A percentile compares a stretch with the other conserved stretches of the same genome.
These are phyloP conservation scores for Tadarida brasiliensis DNA, from an alignment of 2,797 vertebrate genomes.

Conservation along the genomic window DNA sequence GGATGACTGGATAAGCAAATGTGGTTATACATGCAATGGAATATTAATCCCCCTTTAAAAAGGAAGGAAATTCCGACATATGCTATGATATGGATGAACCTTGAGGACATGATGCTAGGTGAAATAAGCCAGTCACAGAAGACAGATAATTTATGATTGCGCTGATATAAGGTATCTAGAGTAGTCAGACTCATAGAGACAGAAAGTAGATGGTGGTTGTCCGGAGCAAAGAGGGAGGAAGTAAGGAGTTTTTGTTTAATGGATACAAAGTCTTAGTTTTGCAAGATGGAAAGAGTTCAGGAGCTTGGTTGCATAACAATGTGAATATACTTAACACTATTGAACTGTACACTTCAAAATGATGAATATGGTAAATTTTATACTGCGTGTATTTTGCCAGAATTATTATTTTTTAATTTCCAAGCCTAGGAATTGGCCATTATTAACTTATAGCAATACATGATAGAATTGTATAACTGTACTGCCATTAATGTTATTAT, in stretches of 20 bases:
- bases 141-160: background rate
- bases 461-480: slow-evolving; percentile 37
- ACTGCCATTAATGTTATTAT: background rate
- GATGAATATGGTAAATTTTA: background rate
- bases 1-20: background rate
- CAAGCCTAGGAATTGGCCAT: background rate
- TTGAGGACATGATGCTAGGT: background rate
- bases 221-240: background rate
- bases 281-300: background rate
- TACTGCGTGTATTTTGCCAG: background rate
- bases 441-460: background rate
- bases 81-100: background rate
- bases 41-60: background rate
- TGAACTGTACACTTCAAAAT: background rate
- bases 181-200: background rate
- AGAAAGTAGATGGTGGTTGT: background rate
- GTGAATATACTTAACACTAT: background rate
- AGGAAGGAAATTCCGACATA: background rate
- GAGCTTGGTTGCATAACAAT: background rate
- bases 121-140: background rate
- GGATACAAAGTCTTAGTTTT: background rate
- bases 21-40: background rate
- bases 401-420: background rate
- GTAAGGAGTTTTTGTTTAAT: background rate
- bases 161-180: background rate